Evolutionary conservation across 1,140 invertebrate genomes (phyloP).

Genomic region (Drosophila willistoni): DNA sequence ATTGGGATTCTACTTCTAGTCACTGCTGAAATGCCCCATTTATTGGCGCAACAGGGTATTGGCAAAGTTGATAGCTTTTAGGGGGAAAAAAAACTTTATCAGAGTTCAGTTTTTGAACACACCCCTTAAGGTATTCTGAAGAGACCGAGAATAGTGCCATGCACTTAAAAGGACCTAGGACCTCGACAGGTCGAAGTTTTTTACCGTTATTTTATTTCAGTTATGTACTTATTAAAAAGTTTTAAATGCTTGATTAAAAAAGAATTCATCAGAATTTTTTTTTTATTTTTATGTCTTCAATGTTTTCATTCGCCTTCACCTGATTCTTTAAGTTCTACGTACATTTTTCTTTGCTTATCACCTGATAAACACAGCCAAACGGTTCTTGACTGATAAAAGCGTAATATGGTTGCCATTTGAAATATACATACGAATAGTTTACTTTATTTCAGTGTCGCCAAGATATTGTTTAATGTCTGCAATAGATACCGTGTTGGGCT

Average conservation of each 20-base stretch:
- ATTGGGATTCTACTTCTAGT: too few species aligned
- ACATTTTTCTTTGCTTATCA: conserved; percentile 34
- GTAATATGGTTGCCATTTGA: conserved; percentile 22
- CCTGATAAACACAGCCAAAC: conserved; percentile 28
- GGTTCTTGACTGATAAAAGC: conserved; percentile 50
- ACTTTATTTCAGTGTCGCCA: conserved; percentile 17
- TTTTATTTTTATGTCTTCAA: conserved; percentile 15
- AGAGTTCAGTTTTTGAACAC: conserved; percentile 17
- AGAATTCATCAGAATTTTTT: conserved; percentile 72
- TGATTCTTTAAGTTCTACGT: conserved; percentile 39
- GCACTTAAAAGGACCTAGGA: conserved; percentile 34
- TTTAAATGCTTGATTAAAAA: conserved; percentile 80
- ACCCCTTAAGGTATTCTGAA: not conserved
- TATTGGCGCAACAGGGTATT: not conserved
- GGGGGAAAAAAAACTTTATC: conserved; percentile 38
- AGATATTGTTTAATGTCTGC: conserved; percentile 63
- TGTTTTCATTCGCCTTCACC: conserved; percentile 36
- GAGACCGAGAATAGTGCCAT: conserved; percentile 20
- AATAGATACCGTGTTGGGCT: conserved; percentile 24
- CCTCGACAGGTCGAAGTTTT: conserved; percentile 52
- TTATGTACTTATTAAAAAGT: conserved; percentile 71
- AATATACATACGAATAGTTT: not conserved
- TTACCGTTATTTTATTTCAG: conserved; percentile 53
- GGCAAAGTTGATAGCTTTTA: conserved; percentile 36
- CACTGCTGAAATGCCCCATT: not conserved